Base-by-base conservation (phyloP, 1,140 invertebrate genomes). In the Caenorhabditis remanei region DNA sequence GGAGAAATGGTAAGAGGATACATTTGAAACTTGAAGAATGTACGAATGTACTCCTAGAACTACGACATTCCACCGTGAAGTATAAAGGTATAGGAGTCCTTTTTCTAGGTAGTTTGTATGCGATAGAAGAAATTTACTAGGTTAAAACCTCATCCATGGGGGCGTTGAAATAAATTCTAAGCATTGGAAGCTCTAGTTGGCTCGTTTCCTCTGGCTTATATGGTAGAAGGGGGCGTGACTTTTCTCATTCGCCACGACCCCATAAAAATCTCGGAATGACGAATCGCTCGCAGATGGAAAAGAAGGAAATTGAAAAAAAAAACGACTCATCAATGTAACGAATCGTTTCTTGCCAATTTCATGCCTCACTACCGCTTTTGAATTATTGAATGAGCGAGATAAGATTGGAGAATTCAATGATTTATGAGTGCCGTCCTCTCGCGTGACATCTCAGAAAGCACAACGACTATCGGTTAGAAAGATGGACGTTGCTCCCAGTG, bases 391-490 rank as follows among this genome's bases (percentile, higher is more conserved):
- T 79, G 46, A 24, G 71, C 5, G 9, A 53, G 11, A 53, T 3
- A 53, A 53, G 53, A 53, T 79, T 79, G 71, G 53, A n/a, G n/a
- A 79, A 79, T 50, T 13, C 71, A 46, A 1, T 79, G 71, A 79
- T 79, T 79, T 79, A 79, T 79, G 71, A 53, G 71, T 79, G 4
- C 46, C 53, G 2, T 79, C 13, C 13, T 50, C 46, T 79, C 46
- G 71, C 71, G 71, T 79, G 71, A 79, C 71, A 79, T 46, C 40
- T 79, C 71, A 11, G 7, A 53, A 63, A 79, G 71, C 71, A 79
- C 71, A 79, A 79, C 71, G 71, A 79, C 71, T 79, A 79, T 50
- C 61, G 61, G 61, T 63, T 63, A 63, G 50, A 21, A 79, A 79
- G 71, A 48, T 79, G 71, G 71, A 79, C 71, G 71, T 50, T 79